Percentiles rank a stretch among this genome's conserved stretches.
phyloP scores from a whole-genome alignment of 30 jellyfish, hydroid and myxozoan species.

The Morbakka virulenta region DNA sequence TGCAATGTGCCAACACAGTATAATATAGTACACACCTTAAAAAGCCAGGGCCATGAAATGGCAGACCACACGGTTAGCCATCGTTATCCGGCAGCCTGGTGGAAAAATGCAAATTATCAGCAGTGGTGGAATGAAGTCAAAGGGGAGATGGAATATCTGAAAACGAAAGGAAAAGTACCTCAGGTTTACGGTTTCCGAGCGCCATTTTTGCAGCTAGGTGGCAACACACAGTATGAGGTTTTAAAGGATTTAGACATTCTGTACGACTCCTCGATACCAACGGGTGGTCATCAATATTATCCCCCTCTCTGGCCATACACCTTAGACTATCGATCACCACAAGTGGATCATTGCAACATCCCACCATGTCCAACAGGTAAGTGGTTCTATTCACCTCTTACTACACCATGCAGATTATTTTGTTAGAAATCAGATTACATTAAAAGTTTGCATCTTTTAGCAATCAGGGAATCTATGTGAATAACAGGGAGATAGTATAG shows the following conservation, averaged over 20 bases:
- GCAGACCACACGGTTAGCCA: conserved; percentile 81
- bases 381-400: too few species aligned
- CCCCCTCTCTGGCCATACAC: conserved; percentile 78
- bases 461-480: too few species aligned
- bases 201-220: conserved; percentile 69
- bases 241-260: conserved; percentile 18
- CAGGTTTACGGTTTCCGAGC: conserved; percentile 94
- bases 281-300: conserved; percentile 18
- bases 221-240: conserved; percentile 54
- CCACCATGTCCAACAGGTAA: conserved; percentile 85
- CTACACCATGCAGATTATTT: too few species aligned
- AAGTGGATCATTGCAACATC: conserved; percentile 47
- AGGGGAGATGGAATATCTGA: conserved; percentile 56
- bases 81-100: conserved; percentile 73
- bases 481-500: too few species aligned
- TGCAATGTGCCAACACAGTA: conserved; percentile 64
- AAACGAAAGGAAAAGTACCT: too few species aligned
- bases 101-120: conserved; percentile 61
- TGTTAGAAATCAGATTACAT: too few species aligned
- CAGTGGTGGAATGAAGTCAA: conserved; percentile 69
- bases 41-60: conserved; percentile 75
- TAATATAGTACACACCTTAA: conserved; percentile 24
- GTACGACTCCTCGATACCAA: conserved; percentile 74
- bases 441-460: too few species aligned
- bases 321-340: conserved; percentile 56